Evolutionary conservation across 2,113 vertebrate genomes (phyloP).

Genomic region (Eurystomus gularis): DNA sequence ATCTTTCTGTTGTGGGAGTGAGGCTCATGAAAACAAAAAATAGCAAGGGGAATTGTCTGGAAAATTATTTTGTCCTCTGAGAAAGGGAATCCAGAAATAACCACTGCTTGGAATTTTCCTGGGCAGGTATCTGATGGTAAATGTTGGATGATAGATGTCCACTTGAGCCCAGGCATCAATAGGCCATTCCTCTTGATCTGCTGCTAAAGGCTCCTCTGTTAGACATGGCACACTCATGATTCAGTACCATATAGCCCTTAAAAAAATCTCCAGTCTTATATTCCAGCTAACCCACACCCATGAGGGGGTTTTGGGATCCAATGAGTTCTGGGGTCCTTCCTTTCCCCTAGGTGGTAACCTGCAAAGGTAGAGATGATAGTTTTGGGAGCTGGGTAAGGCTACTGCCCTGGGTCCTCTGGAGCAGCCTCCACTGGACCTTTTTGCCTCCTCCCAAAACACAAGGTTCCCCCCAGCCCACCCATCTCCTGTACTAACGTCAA

Average conservation of each 20-base stretch:
- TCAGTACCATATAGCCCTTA: not conserved
- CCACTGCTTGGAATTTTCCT: not conserved
- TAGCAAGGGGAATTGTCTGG: not conserved
- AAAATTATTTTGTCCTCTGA: not conserved
- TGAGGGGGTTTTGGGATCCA: not conserved
- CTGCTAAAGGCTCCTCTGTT: not conserved
- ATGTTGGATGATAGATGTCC: not conserved
- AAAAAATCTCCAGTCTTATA: not conserved
- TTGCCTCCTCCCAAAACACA: not conserved
- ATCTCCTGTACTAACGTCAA: not conserved
- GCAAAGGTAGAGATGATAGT: not conserved
- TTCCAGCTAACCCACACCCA: not conserved
- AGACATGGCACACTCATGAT: not conserved
- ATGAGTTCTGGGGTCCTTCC: not conserved
- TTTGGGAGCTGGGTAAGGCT: not conserved
- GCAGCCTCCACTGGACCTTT: not conserved
- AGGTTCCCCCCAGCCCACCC: not conserved
- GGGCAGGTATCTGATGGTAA: not conserved
- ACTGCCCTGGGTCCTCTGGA: not conserved
- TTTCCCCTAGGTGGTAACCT: not conserved
- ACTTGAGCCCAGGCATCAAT: not conserved
- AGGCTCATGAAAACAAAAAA: not conserved
- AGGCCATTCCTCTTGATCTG: not conserved
- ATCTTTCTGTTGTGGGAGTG: not conserved
- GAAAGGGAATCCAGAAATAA: not conserved